Conservation (phyloP, 64 coral and sea anemone species). For the Hydrozoanthus tunicans region DNA sequence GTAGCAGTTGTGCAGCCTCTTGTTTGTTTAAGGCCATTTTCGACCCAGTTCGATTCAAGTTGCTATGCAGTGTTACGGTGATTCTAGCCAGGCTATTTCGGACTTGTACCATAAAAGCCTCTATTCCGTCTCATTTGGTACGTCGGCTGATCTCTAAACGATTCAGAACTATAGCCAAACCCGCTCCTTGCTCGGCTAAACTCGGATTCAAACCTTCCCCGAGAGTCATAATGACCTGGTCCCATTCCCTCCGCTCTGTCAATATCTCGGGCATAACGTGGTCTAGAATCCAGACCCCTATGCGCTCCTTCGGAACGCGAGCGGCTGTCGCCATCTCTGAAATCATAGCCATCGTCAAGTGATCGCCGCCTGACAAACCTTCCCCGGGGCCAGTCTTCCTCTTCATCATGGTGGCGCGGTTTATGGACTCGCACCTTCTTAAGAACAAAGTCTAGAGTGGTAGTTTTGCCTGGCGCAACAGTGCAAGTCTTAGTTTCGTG, state of each 20-base stretch:
- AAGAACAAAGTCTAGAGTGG: conserved; percentile 73
- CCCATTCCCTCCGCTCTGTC: neutral
- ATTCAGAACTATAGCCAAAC: neutral
- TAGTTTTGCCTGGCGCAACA: conserved; percentile 65
- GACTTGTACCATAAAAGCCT: neutral
- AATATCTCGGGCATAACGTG: neutral
- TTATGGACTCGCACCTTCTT: conserved; percentile 77
- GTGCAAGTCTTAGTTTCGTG: conserved; percentile 80
- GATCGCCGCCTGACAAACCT: conserved; percentile 24
- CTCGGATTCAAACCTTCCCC: conserved; percentile 46
- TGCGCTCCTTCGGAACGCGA: neutral
- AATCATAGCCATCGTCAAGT: conserved; percentile 38
- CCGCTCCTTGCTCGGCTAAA: conserved; percentile 50
- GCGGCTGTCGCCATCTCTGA: conserved; percentile 32
- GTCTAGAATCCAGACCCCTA: neutral
- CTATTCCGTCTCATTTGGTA: conserved; percentile 20
- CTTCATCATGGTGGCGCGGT: conserved; percentile 62
- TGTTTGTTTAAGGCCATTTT: too few species aligned
- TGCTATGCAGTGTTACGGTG: too few species aligned
- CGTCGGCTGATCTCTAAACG: conserved; percentile 3
- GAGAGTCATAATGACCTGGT: conserved; percentile 18
- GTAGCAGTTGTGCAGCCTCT: too few species aligned
- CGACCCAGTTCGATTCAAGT: too few species aligned
- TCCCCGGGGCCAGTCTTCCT: conserved; percentile 69
- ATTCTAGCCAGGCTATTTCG: neutral